Conservation (phyloP, 2,888 invertebrate species). For the Temnothorax unifasciatus region DNA sequence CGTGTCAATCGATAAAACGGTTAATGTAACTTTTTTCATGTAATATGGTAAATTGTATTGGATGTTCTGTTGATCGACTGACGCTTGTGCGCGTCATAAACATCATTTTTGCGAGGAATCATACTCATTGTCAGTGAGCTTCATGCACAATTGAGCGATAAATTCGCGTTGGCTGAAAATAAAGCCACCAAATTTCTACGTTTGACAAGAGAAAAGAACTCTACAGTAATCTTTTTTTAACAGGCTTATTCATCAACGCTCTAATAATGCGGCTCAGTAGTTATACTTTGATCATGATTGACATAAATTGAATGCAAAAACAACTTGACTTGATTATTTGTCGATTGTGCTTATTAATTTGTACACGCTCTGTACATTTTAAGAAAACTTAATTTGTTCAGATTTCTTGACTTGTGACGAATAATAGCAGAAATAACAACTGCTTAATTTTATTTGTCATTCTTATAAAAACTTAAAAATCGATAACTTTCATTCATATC, state of each 20-base stretch:
- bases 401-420: not conserved
- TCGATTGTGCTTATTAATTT: not conserved
- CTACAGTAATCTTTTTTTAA: not conserved
- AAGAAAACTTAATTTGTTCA: not conserved
- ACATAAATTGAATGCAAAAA: not conserved
- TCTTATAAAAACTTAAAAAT: not conserved
- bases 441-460: not conserved
- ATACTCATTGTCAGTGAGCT: not conserved
- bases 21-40: not conserved
- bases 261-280: not conserved
- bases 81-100: not conserved
- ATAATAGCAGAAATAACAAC: not conserved
- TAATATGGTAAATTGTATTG: not conserved
- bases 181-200: not conserved
- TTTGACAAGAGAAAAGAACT: not conserved
- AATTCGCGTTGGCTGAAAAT: not conserved
- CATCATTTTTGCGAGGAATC: not conserved
- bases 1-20: not conserved
- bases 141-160: conserved; percentile 4
- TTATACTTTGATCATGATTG: not conserved
- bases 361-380: not conserved
- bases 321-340: not conserved
- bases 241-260: not conserved
- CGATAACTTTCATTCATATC: not conserved
- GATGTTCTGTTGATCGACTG: not conserved